Evolutionary conservation across 2,888 invertebrate genomes (phyloP), one percentile per base, ranked within the genome.

Genomic region (Chymomyza caudatula): DNA sequence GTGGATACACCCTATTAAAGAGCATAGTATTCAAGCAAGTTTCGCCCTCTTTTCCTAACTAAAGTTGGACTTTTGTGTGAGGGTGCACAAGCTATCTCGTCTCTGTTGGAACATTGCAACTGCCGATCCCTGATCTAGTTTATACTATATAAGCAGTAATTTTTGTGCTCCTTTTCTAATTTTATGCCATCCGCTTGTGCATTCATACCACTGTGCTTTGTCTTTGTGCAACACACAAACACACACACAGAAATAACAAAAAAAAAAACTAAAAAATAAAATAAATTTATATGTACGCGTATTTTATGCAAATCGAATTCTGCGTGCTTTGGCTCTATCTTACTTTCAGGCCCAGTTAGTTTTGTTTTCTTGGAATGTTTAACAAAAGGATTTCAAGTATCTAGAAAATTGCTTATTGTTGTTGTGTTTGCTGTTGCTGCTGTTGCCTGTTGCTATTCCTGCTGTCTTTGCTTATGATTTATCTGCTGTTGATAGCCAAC

Each of bases 261-360:
- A 29, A 22, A 52, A 49, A 20, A 49, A 20, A 11, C 20, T 5
- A 29, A 29, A 13, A 37, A 29, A 54, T 54, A 54, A 29, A 54
- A 54, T 19, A 20, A 37, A 37, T 37, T 37, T 37, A 37, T 37
- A 52, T 52, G 20, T 52, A 49, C 49, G 49, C 49, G 84, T 78
- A 78, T 76, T 83, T 83, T 83, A 80, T 80, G 80, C 80, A 83
- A 80, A 80, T 80, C n/a, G 29, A 37, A 37, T 37, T 37, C 29
- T 37, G 29, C 29, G 29, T 37, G 8, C 29, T 37, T 37, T 37
- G 29, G 29, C 29, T 11, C 29, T 37, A 37, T 37, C 29, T 37
- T 37, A 37, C 29, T 37, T 37, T 11, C 29, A 37, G 29, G 29
- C 29, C 25, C 44, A 55, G 55, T 74, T 61, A 58, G 63, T 63